Evolutionary conservation across 2,888 invertebrate species (phyloP).

Genomic region (Psylliodes chrysocephalus): DNA sequence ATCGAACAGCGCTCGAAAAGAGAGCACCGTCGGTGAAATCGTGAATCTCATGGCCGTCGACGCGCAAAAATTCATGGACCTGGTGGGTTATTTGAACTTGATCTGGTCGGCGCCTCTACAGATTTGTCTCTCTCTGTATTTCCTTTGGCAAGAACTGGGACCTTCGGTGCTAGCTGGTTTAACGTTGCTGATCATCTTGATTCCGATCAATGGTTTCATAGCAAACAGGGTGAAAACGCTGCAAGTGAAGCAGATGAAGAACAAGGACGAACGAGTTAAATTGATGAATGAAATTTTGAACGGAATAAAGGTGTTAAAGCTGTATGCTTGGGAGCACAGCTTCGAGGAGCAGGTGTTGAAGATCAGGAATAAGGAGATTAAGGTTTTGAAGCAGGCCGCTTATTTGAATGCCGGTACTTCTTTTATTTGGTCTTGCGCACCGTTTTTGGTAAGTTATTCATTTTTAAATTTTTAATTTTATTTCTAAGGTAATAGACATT

Average conservation of each 20-base stretch:
- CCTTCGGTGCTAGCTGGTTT: constrained; percentile 93
- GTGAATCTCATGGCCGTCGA: constrained; percentile 94
- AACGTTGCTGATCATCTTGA: constrained; percentile 91
- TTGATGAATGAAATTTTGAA: constrained; percentile 93
- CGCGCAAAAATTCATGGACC: constrained; percentile 87
- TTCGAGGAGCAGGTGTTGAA: constrained; percentile 88
- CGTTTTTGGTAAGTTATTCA: constrained; percentile 87
- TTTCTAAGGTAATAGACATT: too few species aligned
- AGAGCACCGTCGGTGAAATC: constrained; percentile 90
- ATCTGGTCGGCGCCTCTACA: constrained; percentile 86
- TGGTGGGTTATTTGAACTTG: constrained; percentile 80
- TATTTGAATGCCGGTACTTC: constrained; percentile 90
- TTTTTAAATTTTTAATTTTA: too few species aligned
- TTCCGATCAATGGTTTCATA: constrained; percentile 88
- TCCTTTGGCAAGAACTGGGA: constrained; percentile 85
- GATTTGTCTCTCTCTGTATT: constrained; percentile 84
- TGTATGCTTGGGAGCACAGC: constrained; percentile 96
- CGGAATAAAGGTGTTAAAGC: constrained; percentile 92
- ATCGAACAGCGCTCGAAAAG: constrained; percentile 82
- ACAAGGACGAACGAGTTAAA: constrained; percentile 92
- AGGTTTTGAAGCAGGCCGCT: constrained; percentile 86
- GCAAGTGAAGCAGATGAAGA: constrained; percentile 91
- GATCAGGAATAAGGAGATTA: constrained; percentile 89
- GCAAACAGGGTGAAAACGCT: constrained; percentile 83
- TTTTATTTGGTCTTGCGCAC: constrained; percentile 95